Base-by-base conservation (phyloP, 1,140 invertebrate species). In the Zaprionus davidi region DNA sequence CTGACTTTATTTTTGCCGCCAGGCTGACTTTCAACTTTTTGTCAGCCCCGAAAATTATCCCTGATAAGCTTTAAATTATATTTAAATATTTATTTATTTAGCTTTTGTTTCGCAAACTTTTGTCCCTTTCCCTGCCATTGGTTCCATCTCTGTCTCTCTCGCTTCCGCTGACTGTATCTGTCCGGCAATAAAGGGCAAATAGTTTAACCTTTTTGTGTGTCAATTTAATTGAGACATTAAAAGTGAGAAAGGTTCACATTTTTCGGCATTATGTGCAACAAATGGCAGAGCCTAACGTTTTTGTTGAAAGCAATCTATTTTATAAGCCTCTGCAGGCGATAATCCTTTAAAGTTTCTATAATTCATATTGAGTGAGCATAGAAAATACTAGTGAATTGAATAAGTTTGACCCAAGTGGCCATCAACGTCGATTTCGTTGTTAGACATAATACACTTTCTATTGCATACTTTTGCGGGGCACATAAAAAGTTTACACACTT, bases 41-140 rank as follows among this genome's bases (percentile, higher is more conserved):
- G 51, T 49, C 55, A 57, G 28, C 31, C 49, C 38, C 55, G 56
- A 26, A 56, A 70, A 81, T 86, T 49, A 87, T 80, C 77, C 63
- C 55, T 41, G 56, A 66, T 86, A 87, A 86, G 79, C 83, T 70
- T 68, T 58, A 87, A 87, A 82, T 82, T 82, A 78, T 80, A 75
- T 82, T 88, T 80, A 57, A 77, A 71, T 82, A 70, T 66, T 81
- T 79, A 79, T 71, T 71, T 62, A 71, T 67, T 77, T 74, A 22
- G n/a, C 55, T 71, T 79, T 76, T 49, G 46, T 51, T 22, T 68
- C n/a, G 6, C 41, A 46, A 46, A 46, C 41, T 46, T 46, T 17
- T 46, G n/a, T 46, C 6, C 41, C 41, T 17, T 46, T 41, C 15
- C 9, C 31, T 34, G 31, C 31, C 31, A 34, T 34, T 34, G 31